Evolutionary conservation across 1,140 invertebrate genomes (phyloP).

Genomic region (Dreissena polymorpha): DNA sequence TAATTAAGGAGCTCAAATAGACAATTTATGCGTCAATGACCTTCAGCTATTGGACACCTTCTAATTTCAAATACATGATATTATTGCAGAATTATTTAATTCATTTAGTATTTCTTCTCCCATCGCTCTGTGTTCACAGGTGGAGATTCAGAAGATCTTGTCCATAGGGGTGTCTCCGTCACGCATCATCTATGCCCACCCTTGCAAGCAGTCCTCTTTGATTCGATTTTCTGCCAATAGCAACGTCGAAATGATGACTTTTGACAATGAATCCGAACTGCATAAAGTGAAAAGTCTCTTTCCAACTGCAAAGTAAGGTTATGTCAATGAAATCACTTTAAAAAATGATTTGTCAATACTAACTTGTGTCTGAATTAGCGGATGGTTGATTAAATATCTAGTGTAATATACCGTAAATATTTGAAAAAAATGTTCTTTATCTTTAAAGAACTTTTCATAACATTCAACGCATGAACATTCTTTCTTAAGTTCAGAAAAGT

Average conservation of each 20-base stretch:
- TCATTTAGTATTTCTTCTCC: too few species aligned
- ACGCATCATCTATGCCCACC: constrained; percentile 98
- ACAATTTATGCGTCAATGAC: too few species aligned
- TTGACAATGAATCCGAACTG: too few species aligned
- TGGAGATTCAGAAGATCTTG: constrained; percentile 93
- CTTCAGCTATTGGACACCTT: too few species aligned
- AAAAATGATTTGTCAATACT: neutral
- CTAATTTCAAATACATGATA: too few species aligned
- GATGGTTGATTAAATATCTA: neutral
- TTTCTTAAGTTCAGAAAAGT: too few species aligned
- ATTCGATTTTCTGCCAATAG: constrained; percentile 90
- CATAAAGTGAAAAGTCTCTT: constrained; percentile 93
- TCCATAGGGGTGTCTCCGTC: constrained; percentile 88
- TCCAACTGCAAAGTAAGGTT: constrained; percentile 85
- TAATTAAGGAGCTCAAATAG: too few species aligned
- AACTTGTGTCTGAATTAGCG: neutral
- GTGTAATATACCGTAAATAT: neutral
- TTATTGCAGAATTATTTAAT: too few species aligned
- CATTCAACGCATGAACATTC: too few species aligned
- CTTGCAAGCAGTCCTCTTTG: constrained; percentile 96
- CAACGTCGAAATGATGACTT: constrained; percentile 94
- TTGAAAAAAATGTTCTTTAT: neutral
- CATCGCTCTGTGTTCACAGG: constrained; percentile 79
- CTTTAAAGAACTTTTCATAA: too few species aligned
- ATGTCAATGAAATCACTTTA: neutral